Percentiles rank a stretch among this genome's conserved stretches.
phyloP scores from a whole-genome alignment of 64 coral and sea anemone genomes.

The Porites lutea region DNA sequence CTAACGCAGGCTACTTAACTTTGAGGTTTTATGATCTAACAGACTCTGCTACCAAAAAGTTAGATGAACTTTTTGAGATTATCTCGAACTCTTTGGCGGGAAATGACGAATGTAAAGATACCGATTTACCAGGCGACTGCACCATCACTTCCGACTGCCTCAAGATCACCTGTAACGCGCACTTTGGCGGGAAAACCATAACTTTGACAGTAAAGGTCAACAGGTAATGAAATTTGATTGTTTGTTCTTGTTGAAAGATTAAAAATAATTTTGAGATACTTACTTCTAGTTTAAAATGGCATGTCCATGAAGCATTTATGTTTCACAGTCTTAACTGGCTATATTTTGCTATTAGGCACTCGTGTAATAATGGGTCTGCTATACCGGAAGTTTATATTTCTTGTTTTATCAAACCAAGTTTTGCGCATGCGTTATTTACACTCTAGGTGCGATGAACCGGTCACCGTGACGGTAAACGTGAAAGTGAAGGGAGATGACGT shows the following conservation, averaged over 20 bases:
- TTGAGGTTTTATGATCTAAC: background rate
- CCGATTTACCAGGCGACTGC: background rate
- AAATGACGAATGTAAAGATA: background rate
- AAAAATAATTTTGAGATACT: no score
- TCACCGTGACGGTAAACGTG: conserved; percentile 16
- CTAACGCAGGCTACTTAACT: no score
- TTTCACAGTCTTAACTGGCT: no score
- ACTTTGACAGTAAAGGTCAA: background rate
- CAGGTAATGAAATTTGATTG: background rate
- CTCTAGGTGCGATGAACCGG: conserved; percentile 31
- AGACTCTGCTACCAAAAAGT: background rate
- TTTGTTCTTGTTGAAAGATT: no score
- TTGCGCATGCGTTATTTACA: background rate
- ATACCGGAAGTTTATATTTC: no score
- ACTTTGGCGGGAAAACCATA: background rate
- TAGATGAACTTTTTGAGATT: background rate
- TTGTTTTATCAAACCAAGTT: no score
- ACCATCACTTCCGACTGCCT: background rate
- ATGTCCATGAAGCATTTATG: no score
- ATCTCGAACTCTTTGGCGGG: background rate
- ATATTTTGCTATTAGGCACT: no score
- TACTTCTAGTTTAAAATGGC: no score
- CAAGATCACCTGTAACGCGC: background rate
- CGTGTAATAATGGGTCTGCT: no score
- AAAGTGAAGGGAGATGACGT: background rate